Evolutionary conservation across 2,888 invertebrate species (phyloP).

Genomic region (Orthonychiurus folsomi): DNA sequence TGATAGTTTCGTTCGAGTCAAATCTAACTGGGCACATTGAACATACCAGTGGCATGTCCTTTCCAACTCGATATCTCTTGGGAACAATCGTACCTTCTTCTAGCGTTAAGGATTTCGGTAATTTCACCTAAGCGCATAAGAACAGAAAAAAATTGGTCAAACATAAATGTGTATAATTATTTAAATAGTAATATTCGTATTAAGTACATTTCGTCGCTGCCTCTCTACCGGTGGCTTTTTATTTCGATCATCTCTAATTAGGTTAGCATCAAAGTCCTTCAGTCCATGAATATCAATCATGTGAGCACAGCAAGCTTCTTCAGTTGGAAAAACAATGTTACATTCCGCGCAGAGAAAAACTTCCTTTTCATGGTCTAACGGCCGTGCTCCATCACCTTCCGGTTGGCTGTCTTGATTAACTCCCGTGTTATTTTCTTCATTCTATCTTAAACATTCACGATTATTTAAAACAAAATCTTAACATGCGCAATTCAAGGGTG

Average conservation of each 20-base stretch:
- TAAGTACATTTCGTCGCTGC: conserved; percentile 18
- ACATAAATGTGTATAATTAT: neutral
- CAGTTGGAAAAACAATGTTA: conserved; percentile 32
- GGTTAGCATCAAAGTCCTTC: conserved; percentile 28
- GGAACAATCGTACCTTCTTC: conserved; percentile 24
- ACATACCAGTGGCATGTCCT: conserved; percentile 24
- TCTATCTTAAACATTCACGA: too few species aligned
- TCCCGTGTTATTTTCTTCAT: too few species aligned
- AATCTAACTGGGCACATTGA: conserved; percentile 31
- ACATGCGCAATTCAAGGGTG: too few species aligned
- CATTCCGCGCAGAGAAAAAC: conserved; percentile 37
- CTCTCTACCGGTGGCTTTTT: neutral
- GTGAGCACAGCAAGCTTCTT: conserved; percentile 33
- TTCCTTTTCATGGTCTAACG: conserved; percentile 17
- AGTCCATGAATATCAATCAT: conserved; percentile 34
- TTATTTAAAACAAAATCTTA: too few species aligned
- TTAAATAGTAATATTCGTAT: too few species aligned
- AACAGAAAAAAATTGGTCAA: conserved; percentile 6
- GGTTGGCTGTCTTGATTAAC: too few species aligned
- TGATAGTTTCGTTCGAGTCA: conserved; percentile 24
- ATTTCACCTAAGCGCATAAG: conserved; percentile 21
- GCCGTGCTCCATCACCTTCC: too few species aligned
- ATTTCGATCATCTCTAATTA: conserved; percentile 23
- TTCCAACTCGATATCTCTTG: conserved; percentile 27
- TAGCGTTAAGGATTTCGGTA: conserved; percentile 21